Conservation (phyloP, 2,888 invertebrate genomes). For the Melieria omissa region DNA sequence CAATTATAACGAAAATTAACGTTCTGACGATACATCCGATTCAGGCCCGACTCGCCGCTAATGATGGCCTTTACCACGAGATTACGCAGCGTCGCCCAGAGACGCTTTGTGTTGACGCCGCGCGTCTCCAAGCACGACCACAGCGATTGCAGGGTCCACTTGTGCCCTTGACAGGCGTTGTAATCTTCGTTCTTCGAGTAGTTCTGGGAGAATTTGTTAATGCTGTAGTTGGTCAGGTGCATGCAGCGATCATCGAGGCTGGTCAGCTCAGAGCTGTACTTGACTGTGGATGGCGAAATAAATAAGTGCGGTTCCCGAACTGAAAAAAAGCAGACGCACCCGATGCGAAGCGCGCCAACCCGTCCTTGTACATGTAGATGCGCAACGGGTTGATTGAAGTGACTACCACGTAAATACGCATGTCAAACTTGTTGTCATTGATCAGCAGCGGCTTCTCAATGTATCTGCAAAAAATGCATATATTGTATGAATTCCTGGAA, state of each 20-base stretch:
- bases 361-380: conserved; percentile 95
- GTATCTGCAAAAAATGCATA: conserved; percentile 67
- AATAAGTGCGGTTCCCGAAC: not conserved
- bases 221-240: conserved; percentile 93
- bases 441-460: conserved; percentile 87
- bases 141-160: conserved; percentile 82
- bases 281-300: conserved; percentile 70
- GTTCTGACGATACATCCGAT: conserved; percentile 78
- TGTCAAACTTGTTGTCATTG: conserved; percentile 96
- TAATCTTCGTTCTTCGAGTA: conserved; percentile 93
- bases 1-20: conserved; percentile 85
- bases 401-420: conserved; percentile 93
- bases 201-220: conserved; percentile 86
- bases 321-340: conserved; percentile 69
- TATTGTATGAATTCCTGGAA: not conserved
- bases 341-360: conserved; percentile 95
- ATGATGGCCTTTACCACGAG: conserved; percentile 94
- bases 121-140: conserved; percentile 73
- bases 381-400: conserved; percentile 94
- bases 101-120: conserved; percentile 78
- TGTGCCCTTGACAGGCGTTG: conserved; percentile 91
- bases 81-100: conserved; percentile 90
- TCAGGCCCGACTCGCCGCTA: conserved; percentile 83
- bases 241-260: conserved; percentile 87
- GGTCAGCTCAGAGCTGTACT: conserved; percentile 82